Evolutionary conservation across 2,888 invertebrate genomes (phyloP).

Genomic region (Dryobota labecula): DNA sequence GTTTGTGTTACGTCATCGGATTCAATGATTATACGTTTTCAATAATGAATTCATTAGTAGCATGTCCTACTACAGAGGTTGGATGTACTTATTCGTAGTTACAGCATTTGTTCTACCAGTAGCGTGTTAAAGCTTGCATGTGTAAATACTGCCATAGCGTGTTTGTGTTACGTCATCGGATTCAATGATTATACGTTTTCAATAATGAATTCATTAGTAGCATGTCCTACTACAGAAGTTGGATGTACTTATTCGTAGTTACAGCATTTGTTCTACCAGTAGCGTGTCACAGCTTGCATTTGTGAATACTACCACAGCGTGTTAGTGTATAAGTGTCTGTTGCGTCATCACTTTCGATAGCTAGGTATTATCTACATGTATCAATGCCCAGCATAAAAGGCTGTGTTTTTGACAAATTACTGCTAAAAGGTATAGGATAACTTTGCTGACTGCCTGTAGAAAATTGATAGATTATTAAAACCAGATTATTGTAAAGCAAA

Average conservation of each 20-base stretch:
- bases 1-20: neutral
- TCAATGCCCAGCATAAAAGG: neutral
- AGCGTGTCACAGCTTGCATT: neutral
- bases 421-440: neutral
- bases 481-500: neutral
- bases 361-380: slow-evolving; percentile 4
- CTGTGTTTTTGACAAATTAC: neutral
- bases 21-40: neutral
- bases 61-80: neutral
- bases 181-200: too few species aligned
- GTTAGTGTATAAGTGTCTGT: neutral
- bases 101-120: neutral
- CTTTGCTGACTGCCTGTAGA: neutral
- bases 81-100: neutral
- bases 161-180: slow-evolving; percentile 2
- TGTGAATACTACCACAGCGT: neutral
- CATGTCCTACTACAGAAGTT: neutral
- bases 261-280: neutral
- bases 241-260: neutral
- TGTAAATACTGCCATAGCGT: neutral
- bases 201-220: too few species aligned
- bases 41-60: too few species aligned
- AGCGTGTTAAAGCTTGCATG: neutral
- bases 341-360: neutral
- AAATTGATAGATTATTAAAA: neutral